Percentiles rank a stretch among this genome's conserved stretches.
phyloP scores from a whole-genome alignment of 2,797 vertebrate species.

The Cottoperca gobio region DNA sequence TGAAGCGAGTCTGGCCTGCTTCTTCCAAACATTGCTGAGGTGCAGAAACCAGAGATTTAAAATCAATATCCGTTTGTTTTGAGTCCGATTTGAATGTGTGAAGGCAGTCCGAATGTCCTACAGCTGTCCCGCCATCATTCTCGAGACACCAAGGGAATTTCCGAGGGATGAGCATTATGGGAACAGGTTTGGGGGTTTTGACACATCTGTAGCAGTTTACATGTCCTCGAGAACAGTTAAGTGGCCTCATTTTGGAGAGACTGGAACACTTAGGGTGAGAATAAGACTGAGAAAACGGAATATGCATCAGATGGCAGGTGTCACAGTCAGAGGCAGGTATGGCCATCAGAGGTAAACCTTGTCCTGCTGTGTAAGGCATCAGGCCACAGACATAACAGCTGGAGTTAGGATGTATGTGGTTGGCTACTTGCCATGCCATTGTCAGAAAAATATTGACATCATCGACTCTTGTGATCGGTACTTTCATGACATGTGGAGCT shows the following conservation, averaged over 20 bases:
- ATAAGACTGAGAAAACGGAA: slow-evolving; percentile 32
- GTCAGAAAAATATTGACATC: slow-evolving; percentile 62
- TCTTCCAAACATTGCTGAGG: slow-evolving; percentile 51
- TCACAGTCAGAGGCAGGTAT: slow-evolving; percentile 67
- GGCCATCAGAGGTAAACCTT: slow-evolving; percentile 72
- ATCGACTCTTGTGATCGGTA: background rate
- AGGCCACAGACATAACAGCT: slow-evolving; percentile 71
- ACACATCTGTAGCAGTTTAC: slow-evolving; percentile 60
- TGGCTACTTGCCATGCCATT: slow-evolving; percentile 65
- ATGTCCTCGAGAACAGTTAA: slow-evolving; percentile 30
- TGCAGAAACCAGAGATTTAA: slow-evolving; percentile 9
- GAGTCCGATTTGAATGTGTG: slow-evolving; percentile 54
- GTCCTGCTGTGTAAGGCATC: slow-evolving; percentile 61
- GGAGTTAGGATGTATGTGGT: slow-evolving; percentile 46
- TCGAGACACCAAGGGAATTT: slow-evolving; percentile 66
- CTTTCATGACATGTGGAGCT: background rate
- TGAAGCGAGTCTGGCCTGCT: slow-evolving; percentile 39
- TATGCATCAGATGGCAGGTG: slow-evolving; percentile 66
- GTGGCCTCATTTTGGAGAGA: slow-evolving; percentile 56
- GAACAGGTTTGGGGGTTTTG: slow-evolving; percentile 52
- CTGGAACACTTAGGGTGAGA: slow-evolving; percentile 40
- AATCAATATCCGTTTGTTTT: background rate
- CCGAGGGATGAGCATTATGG: slow-evolving; percentile 48
- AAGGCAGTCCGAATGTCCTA: slow-evolving; percentile 60
- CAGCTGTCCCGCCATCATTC: slow-evolving; percentile 41